Conservation (phyloP, 2,113 vertebrate genomes). For the Odocoileus hemionus region DNA sequence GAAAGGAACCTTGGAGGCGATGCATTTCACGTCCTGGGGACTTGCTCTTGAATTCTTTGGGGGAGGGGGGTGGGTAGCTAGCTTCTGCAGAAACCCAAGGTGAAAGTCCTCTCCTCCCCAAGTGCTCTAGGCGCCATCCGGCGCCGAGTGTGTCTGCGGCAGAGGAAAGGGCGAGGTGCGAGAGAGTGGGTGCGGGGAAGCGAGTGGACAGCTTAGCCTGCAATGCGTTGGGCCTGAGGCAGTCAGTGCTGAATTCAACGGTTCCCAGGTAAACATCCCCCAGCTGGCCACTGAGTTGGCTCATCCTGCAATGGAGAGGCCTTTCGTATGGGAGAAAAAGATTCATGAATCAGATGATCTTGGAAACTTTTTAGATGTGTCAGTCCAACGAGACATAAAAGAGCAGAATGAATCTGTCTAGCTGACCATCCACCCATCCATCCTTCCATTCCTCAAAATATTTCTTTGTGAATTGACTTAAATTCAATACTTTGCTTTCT, state of each 20-base stretch:
- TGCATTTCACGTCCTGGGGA: not conserved
- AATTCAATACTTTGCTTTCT: not conserved
- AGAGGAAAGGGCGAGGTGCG: not conserved
- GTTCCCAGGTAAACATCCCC: not conserved
- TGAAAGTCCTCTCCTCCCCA: not conserved
- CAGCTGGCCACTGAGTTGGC: not conserved
- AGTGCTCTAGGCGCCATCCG: not conserved
- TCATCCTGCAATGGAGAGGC: not conserved
- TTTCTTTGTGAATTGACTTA: not conserved
- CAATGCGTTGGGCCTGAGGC: not conserved
- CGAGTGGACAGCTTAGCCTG: not conserved
- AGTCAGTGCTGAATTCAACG: not conserved
- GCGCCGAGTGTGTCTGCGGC: not conserved
- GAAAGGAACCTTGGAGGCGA: not conserved
- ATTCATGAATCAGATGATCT: not conserved
- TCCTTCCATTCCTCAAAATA: not conserved
- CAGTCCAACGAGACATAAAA: not conserved
- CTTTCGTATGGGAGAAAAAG: not conserved
- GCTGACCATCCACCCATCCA: not conserved
- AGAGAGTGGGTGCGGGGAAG: not conserved
- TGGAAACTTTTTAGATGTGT: not conserved
- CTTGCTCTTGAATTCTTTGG: not conserved
- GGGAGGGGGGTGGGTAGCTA: too few species aligned
- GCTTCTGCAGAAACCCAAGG: not conserved
- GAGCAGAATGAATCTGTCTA: not conserved